A percentile compares a stretch with the other conserved stretches of the same genome.
Conservation (phyloP, 2,113 vertebrate genomes). For the Trematomus loennbergii region DNA sequence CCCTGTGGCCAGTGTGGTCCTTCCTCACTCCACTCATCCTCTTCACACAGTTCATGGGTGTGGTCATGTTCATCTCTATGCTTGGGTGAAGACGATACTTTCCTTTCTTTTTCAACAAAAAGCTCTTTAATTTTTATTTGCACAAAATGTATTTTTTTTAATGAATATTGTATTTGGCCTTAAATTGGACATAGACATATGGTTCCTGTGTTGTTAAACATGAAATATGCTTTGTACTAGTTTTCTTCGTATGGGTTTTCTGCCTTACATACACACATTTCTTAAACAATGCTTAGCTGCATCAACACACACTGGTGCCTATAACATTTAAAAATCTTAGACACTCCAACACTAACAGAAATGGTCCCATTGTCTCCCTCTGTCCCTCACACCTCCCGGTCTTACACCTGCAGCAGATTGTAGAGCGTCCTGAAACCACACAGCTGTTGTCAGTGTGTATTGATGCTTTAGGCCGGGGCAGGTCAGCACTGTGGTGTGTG, state of each 20-base stretch:
- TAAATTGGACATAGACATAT: neutral
- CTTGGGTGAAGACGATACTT: constrained; percentile 83
- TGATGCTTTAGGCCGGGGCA: neutral
- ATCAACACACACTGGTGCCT: neutral
- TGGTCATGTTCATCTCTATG: constrained; percentile 94
- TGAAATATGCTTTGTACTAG: neutral
- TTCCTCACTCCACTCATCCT: constrained; percentile 93
- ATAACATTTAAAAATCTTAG: neutral
- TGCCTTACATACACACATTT: neutral
- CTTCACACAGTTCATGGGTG: constrained; percentile 97
- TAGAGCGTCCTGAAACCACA: neutral
- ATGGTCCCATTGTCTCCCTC: neutral
- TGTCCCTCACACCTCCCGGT: neutral
- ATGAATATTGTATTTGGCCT: neutral
- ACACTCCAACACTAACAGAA: neutral
- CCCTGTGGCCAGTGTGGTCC: constrained; percentile 94
- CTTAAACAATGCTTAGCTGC: neutral
- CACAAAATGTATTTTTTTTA: neutral
- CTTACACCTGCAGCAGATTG: neutral
- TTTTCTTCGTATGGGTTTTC: neutral
- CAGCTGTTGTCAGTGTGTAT: neutral
- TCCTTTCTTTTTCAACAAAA: neutral
- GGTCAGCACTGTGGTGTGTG: neutral
- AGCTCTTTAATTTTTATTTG: neutral
- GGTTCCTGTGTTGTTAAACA: neutral